A percentile compares a stretch with the other conserved stretches of the same genome.
phyloP scores from a whole-genome alignment of 2,797 vertebrate species.

The Labeo calbasu region DNA sequence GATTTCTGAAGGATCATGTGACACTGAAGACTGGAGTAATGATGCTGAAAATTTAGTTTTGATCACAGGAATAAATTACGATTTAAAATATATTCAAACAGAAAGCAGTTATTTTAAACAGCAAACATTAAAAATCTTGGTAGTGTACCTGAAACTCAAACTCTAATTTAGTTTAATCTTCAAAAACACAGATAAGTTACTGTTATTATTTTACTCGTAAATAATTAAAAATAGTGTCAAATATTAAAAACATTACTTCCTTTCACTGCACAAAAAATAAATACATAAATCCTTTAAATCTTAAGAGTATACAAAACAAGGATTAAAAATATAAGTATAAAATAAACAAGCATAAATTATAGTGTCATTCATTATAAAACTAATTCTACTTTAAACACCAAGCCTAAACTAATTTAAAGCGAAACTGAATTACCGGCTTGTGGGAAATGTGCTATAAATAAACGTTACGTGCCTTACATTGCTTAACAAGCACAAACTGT shows the following conservation, averaged over 20 bases:
- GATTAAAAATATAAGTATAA: background rate
- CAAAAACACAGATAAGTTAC: no score
- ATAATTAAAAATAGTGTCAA: background rate
- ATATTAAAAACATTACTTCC: background rate
- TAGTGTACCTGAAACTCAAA: no score
- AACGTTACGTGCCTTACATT: background rate
- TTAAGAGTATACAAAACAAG: background rate
- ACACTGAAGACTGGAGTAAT: no score
- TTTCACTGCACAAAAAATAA: no score
- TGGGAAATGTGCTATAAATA: background rate
- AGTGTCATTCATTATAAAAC: background rate
- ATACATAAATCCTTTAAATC: background rate
- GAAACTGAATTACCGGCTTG: background rate
- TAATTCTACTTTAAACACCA: background rate
- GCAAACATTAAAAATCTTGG: no score
- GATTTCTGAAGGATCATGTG: no score
- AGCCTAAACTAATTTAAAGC: background rate
- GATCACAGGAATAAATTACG: no score
- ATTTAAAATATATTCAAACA: no score
- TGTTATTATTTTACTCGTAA: no score
- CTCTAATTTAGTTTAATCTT: background rate
- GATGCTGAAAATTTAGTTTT: no score
- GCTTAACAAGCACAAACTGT: background rate
- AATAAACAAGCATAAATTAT: background rate
- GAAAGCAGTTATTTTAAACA: no score